Base-by-base conservation (phyloP, 2,888 invertebrate species). In the Eremobia ochroleuca region DNA sequence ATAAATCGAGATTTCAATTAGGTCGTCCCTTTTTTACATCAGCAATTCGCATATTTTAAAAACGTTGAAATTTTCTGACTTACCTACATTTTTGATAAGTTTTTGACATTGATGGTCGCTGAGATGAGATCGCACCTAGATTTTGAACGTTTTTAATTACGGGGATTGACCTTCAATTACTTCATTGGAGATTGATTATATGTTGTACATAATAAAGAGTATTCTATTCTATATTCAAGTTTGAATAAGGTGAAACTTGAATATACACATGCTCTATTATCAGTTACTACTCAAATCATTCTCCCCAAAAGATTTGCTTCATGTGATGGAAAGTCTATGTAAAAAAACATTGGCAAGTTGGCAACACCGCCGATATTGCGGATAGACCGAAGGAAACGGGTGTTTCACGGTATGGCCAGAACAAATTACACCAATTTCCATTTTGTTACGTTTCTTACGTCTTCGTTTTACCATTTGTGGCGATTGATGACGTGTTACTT, bases 351-450 rank as follows among this genome's bases (percentile, higher is more conserved):
- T 78, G 83, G 79, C 75, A 77, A 74, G 77, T 61, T 77, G 77
- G 77, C 64, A 83, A 83, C 79, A 77, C 72, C 82, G 73, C 78
- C 90, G 80, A 91, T 92, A 92, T 92, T 87, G 90, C 88, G 85
- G 86, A 91, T 91, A 88, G 84, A 85, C 89, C 79, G 81, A 87
- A 92, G 93, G 93, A 94, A 93, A 93, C 92, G 92, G 88, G 89
- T 88, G 91, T 90, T 93, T 90, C 83, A 91, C 88, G 91, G 91
- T 87, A 80, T 89, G 90, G 81, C 86, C 90, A 89, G 91, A 92
- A 94, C 93, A 93, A 94, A 94, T 94, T 92, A 93, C 91, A 86
- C 86, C 90, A 88, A 93, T 93, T 93, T 91, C 91, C 91, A 92
- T 91, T 89, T 89, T 86, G 83, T 85, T 85, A 82, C 88, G 80